Conservation (phyloP, 2,113 vertebrate genomes). For the crab-eating macaque (Macaca fascicularis) region T2T-MFA8v1.1 NC_088387.1:6124001-6124500, state of each 20-base stretch:
- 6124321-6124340: not conserved
- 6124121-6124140: not conserved
- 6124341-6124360: too few relatives aligned
- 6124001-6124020: too few relatives aligned
- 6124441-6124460: too few relatives aligned
- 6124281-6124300: not conserved
- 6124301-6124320: not conserved
- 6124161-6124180: not conserved
- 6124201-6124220: not conserved
- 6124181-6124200: not conserved
- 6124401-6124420: too few relatives aligned
- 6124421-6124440: too few relatives aligned
- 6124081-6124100: not conserved
- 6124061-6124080: not conserved
- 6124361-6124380: too few relatives aligned
- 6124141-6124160: not conserved
- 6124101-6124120: not conserved
- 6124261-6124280: not conserved
- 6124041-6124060: too few relatives aligned
- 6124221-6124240: not conserved
- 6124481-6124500: constrained; percentile 16
- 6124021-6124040: too few relatives aligned
- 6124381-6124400: too few relatives aligned
- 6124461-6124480: not conserved
- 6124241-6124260: not conserved